These are phyloP conservation scores for Tetheella fluctuosa DNA, from an alignment of 2,888 invertebrate species.

Conservation along the genomic window DNA sequence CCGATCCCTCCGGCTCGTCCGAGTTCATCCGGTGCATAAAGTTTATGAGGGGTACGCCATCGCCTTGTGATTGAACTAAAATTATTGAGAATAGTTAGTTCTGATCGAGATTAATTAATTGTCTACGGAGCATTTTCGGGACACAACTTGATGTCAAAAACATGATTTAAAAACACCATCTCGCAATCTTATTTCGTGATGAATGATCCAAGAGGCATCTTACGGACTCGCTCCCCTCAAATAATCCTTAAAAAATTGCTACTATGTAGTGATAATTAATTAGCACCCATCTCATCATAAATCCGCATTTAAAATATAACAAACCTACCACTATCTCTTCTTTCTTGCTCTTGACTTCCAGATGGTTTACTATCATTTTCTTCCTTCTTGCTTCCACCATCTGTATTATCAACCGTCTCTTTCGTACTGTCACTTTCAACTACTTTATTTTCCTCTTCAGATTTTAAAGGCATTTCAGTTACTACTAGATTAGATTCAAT, in stretches of 20 bases:
- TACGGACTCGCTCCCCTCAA: no score
- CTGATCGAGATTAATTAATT: neutral
- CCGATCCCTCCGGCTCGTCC: conserved; percentile 40
- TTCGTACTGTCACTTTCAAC: conserved; percentile 29
- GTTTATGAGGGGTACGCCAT: conserved; percentile 60
- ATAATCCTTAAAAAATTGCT: no score
- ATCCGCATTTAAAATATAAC: no score
- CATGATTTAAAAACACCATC: no score
- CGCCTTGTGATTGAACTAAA: conserved; percentile 49
- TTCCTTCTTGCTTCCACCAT: conserved; percentile 22
- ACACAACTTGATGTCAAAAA: no score
- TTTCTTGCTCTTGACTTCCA: conserved; percentile 26
- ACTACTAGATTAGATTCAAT: conserved; percentile 16
- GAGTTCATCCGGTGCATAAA: conserved; percentile 57
- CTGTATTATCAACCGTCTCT: conserved; percentile 22
- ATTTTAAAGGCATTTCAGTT: conserved; percentile 22
- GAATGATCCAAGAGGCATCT: no score
- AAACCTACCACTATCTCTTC: conserved; percentile 39
- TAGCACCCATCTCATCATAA: no score
- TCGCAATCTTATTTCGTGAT: no score
- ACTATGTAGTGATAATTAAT: no score
- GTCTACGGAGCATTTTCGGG: no score
- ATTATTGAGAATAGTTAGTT: neutral
- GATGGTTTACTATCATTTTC: conserved; percentile 27
- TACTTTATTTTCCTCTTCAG: conserved; percentile 25